Base-by-base conservation (phyloP, 2,113 vertebrate genomes). In the Pagrus major region DNA sequence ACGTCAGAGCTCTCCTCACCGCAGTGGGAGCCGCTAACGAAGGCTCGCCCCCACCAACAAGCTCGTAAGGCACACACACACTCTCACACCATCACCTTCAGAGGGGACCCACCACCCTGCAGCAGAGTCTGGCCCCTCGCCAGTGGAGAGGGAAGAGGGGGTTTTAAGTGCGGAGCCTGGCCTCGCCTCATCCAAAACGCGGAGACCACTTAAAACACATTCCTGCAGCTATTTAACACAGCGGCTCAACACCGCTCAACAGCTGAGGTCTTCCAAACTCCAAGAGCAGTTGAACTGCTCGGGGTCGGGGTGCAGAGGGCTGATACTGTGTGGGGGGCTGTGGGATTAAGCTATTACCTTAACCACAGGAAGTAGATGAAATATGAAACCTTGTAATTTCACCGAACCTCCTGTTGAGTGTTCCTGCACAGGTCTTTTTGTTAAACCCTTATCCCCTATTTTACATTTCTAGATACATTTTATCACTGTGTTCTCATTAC, bases 171-270 rank as follows among this genome's bases (percentile, higher is more conserved):
- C 60, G 29, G 86, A 90, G 88, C 84, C 80, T 51, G 69, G 76
- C 67, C 84, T 71, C 0, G 69, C 71, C 81, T 88, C 89, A 83
- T 89, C 88, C 89, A 83, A 89, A 84, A 83, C 70, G 44, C 88
- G 75, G 74, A 85, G 81, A 93, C 87, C 92, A 93, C 94, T 94
- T 94, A 86, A 94, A 93, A 93, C 84, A 88, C 90, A 95, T 94
- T 93, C 91, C 90, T 86, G 78, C 81, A 80, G 86, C 89, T 81
- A 80, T 90, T 92, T 92, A 94, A 92, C 87, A 78, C 85, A 83
- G 78, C 68, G n/a, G 71, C 76, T 89, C 81, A 85, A 86, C 74
- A 55, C 68, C 66, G 56, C 84, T 87, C 76, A 91, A 92, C 89
- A 93, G 90, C 93, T 93, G 89, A 94, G 86, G 90, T 88, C 87